Base-by-base conservation (phyloP, 2,113 vertebrate genomes). In the Cryptotis parvus region DNA sequence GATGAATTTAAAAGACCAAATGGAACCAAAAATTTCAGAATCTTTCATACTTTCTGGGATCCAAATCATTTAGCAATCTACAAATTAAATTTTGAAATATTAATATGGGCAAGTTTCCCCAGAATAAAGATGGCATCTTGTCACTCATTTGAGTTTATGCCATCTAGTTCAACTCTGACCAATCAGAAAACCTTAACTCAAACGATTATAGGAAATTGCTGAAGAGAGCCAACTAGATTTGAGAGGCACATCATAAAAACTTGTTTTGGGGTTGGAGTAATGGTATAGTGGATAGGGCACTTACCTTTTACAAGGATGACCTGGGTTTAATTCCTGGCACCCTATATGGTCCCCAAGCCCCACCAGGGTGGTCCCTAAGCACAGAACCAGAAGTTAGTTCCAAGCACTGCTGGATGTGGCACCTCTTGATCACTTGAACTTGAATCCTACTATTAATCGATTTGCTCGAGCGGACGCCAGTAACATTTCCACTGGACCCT, bases 11-110 rank as follows among this genome's bases (percentile, higher is more conserved):
- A 91, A 91, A 68, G 18, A n/a, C 9, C 31, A 16, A 27, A 1
- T 55, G 74, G 41, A 74, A 82, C 24, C 12, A 63, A 90, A 82
- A 79, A n/a, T 69, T 87, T 35, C 55, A 89, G 45, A 70, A 49
- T 18, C 41, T 84, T 74, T n/a, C 74, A 65, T 0, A 4, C 22
- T 89, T 78, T 8, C 29, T 85, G 37, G 31, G 20, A 84, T 87
- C 72, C 72, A 69, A 87, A 78, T 92, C 58, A 84, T 87, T 74
- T 87, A 92, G 68, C 31, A 78, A 66, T 39, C 10, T 65, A 70
- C 37, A 91, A 58, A 91, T 89, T 89, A 93, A 88, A 93, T 80
- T n/a, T 88, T 87, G 86, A 87, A 92, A 29, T 22, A 89, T 26
- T 72, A 52, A 72, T 20, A 55, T 24, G 74, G 87, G 33, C 16